Evolutionary conservation across 2,113 vertebrate species (phyloP), one percentile per base, ranked within the genome.

Genomic region (Stictonetta naevosa): DNA sequence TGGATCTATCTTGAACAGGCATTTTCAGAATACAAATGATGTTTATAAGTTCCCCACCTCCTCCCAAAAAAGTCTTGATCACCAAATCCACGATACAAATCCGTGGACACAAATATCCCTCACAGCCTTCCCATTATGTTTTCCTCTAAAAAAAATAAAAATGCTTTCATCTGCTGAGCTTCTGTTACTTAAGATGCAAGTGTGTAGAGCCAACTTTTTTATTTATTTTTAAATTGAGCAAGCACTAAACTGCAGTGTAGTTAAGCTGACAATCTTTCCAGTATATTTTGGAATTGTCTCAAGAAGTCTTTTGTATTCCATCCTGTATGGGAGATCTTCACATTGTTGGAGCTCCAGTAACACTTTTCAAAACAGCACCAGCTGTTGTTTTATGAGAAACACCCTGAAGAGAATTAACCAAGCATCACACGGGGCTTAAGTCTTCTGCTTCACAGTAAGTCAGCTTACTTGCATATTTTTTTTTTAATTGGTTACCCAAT

Each of bases 271-370:
- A 74, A 56, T 34, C 71, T 76, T 63, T 69, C 46, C 80, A 90
- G 86, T 93, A 16, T 92, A 74, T 92, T 93, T 77, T 93, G 92
- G 86, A 96, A 71, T 83, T 74, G 50, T 83, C 92, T 92, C 86
- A 88, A 66, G 74, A 94, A 95, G 83, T 25, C 76, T 73, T 92
- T 90, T 93, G 88, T 92, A 59, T 83, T 90, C 76, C 88, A 68
- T 59, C 59, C 50, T 71, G 44, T 71, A 94, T 21, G 44, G 93
- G 80, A 90, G 56, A 71, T 63, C 50, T 86, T 90, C 79, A 46
- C 53, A 83, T 78, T 92, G 59, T 83, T 78, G 69, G 60, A 94
- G 83, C 80, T 95, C 60, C 31, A 90, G 12, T 62, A 93, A 86
- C 63, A 83, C 55, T 86, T 86, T 64, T 50, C 79, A 88, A 93